Percentiles rank a stretch among this genome's conserved stretches.
Conservation (phyloP, 2,113 vertebrate species). For the Lathamus discolor region DNA sequence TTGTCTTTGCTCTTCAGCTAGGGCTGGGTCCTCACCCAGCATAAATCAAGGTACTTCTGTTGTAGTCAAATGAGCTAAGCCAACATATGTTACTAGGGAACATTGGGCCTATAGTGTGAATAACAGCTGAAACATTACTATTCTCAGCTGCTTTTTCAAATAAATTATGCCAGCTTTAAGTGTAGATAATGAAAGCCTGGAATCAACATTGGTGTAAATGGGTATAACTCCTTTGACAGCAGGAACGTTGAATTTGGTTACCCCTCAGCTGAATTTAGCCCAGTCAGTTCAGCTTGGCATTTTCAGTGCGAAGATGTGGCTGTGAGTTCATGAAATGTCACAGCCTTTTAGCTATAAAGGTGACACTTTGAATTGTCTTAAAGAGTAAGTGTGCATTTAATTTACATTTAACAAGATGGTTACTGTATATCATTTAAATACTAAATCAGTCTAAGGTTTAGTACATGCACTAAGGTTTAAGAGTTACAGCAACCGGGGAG, state of each 20-base stretch:
- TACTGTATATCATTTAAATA: conserved; percentile 67
- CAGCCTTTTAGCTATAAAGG: conserved; percentile 59
- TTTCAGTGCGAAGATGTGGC: conserved; percentile 45
- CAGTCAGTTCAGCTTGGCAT: conserved; percentile 44
- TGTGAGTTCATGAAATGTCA: conserved; percentile 64
- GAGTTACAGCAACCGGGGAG: neutral
- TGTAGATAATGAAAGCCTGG: conserved; percentile 55
- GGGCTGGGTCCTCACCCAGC: neutral
- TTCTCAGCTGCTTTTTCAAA: conserved; percentile 41
- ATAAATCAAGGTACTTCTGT: neutral
- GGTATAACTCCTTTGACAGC: conserved; percentile 9
- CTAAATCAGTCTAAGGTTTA: conserved; percentile 29
- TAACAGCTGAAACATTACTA: conserved; percentile 23
- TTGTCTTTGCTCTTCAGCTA: neutral
- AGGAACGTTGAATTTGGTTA: neutral
- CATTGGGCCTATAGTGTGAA: neutral
- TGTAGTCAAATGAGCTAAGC: neutral
- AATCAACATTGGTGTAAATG: conserved; percentile 10
- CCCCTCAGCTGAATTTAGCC: conserved; percentile 32
- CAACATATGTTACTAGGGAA: neutral
- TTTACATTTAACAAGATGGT: conserved; percentile 60
- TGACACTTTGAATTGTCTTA: conserved; percentile 64
- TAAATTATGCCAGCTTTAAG: conserved; percentile 38
- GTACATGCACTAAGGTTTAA: neutral
- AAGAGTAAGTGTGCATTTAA: conserved; percentile 54